A percentile compares a stretch with the other conserved stretches of the same genome.
Evolutionary conservation across 2,797 vertebrate species (phyloP).

Genomic region (Enteromius mattozi): DNA sequence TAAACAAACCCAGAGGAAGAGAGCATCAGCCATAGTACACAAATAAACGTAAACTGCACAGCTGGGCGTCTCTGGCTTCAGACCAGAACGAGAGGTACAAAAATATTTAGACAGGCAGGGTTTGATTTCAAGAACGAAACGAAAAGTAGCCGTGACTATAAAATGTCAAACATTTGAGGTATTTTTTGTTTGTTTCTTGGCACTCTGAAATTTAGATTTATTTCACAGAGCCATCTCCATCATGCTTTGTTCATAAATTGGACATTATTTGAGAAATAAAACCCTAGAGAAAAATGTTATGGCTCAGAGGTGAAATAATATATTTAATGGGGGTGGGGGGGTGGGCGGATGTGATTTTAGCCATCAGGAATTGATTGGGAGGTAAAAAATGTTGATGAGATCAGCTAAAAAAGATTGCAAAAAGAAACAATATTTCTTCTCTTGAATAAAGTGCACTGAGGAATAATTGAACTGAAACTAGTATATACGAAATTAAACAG

Average conservation of each 20-base stretch:
- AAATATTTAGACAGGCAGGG: conserved; percentile 28
- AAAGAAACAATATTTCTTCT: not conserved
- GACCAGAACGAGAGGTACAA: conserved; percentile 6
- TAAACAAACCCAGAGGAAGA: conserved; percentile 59
- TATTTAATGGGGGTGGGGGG: not conserved
- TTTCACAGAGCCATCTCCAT: not conserved
- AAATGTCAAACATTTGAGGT: not conserved
- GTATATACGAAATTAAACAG: too few relatives aligned
- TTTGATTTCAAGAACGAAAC: conserved; percentile 16
- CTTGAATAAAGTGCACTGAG: not conserved
- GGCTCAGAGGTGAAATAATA: conserved; percentile 1
- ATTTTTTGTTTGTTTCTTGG: not conserved
- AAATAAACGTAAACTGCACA: conserved; percentile 40
- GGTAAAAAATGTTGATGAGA: not conserved
- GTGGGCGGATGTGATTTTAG: conserved; percentile 13
- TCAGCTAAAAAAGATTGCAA: not conserved
- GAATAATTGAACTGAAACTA: not conserved
- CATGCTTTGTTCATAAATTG: not conserved
- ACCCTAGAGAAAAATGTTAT: not conserved
- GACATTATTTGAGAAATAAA: not conserved
- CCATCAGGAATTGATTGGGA: conserved; percentile 5
- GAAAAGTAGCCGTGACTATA: not conserved
- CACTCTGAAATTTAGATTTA: not conserved
- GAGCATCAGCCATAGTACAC: conserved; percentile 45
- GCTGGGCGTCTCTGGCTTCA: conserved; percentile 9